Evolutionary conservation across 2,113 vertebrate species (phyloP).

Genomic region (Ramphastos sulfuratus): DNA sequence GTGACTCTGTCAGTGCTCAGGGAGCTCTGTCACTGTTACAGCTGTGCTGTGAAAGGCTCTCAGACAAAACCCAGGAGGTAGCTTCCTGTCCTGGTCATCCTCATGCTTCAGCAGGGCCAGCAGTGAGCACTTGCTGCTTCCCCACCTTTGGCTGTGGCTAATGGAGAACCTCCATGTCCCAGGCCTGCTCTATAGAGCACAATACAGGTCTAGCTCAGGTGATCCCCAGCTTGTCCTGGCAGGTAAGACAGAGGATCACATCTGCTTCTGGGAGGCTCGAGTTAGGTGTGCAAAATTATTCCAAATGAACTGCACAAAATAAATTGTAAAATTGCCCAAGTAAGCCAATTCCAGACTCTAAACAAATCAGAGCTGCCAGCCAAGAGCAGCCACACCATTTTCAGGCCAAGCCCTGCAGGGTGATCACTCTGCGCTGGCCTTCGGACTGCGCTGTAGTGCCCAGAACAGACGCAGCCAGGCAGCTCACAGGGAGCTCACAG

Average conservation of each 20-base stretch:
- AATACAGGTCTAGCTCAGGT: neutral
- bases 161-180: neutral
- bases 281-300: neutral
- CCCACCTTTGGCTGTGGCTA: neutral
- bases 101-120: neutral
- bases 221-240: neutral
- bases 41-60: neutral
- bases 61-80: neutral
- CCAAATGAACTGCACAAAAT: neutral
- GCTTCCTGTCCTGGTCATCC: neutral
- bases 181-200: neutral
- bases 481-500: neutral
- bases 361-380: neutral
- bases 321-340: neutral
- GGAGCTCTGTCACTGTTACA: neutral
- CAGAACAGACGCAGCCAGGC: neutral
- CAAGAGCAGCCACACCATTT: neutral
- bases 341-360: neutral
- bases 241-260: neutral
- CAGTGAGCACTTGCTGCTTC: neutral
- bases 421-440: neutral
- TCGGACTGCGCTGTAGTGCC: neutral
- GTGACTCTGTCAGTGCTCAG: neutral
- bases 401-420: neutral
- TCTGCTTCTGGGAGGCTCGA: neutral